Evolutionary conservation across 2,113 vertebrate genomes (phyloP).

Genomic region (Spea multiplicata): DNA sequence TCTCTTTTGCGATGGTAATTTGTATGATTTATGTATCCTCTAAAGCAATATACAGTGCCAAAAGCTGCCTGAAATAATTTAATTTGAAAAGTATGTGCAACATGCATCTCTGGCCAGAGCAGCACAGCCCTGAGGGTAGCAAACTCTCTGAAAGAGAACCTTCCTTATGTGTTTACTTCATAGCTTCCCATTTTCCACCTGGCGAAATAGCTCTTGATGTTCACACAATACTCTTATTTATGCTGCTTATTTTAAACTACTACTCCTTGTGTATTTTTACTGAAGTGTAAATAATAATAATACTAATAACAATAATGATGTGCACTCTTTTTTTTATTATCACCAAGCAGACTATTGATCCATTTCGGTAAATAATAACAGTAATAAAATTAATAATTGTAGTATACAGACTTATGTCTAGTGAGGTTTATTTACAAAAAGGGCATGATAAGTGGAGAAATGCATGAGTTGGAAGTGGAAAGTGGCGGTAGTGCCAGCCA

Average conservation of each 20-base stretch:
- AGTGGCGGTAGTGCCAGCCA: too few species aligned
- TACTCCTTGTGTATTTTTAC: too few species aligned
- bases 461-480: too few species aligned
- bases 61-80: conserved; percentile 78
- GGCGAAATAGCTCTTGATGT: conserved; percentile 54
- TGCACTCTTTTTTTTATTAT: too few species aligned
- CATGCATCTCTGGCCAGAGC: conserved; percentile 71
- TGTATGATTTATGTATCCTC: conserved; percentile 76
- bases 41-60: conserved; percentile 70
- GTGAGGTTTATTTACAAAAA: too few species aligned
- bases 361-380: too few species aligned
- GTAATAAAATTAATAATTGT: too few species aligned
- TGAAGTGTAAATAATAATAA: too few species aligned
- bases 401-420: too few species aligned
- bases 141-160: conserved; percentile 68
- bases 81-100: conserved; percentile 70
- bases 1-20: conserved; percentile 73
- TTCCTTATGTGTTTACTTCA: conserved; percentile 63
- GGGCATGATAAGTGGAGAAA: too few species aligned
- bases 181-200: conserved; percentile 62
- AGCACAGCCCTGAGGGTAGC: conserved; percentile 68
- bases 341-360: too few species aligned
- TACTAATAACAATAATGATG: too few species aligned
- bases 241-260: conserved; percentile 14
- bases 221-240: conserved; percentile 30